Percentiles rank a stretch among this genome's conserved stretches.
Evolutionary conservation across 2,797 vertebrate genomes (phyloP).

Genomic region (Cirrhinus molitorella): DNA sequence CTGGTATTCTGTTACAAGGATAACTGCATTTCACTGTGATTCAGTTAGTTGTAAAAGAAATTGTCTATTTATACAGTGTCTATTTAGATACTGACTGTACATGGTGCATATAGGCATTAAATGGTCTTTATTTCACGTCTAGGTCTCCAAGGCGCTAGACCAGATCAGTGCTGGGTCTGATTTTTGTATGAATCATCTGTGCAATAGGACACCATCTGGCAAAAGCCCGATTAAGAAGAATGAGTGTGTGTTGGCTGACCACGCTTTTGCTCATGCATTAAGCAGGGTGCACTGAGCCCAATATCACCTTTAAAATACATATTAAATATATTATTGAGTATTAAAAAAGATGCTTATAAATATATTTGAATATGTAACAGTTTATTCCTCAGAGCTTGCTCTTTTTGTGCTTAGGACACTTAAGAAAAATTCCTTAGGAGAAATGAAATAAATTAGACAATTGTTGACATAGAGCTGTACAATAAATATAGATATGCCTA

Average conservation of each 20-base stretch:
- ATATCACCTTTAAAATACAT: slow-evolving; percentile 18
- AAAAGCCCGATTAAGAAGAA: slow-evolving; percentile 47
- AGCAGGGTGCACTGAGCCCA: slow-evolving; percentile 11
- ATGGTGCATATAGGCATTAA: slow-evolving; percentile 8
- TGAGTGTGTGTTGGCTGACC: slow-evolving; percentile 20
- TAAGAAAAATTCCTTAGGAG: not conserved
- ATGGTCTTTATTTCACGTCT: slow-evolving; percentile 58
- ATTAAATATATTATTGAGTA: not conserved
- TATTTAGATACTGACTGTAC: slow-evolving; percentile 14
- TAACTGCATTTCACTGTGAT: slow-evolving; percentile 13
- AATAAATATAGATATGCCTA: not conserved
- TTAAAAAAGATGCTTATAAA: not conserved
- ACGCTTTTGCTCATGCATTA: slow-evolving; percentile 41
- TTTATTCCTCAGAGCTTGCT: not conserved
- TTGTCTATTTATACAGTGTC: not conserved
- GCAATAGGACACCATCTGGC: slow-evolving; percentile 48
- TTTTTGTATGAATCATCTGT: slow-evolving; percentile 52
- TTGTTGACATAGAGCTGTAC: not conserved
- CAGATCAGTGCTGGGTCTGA: slow-evolving; percentile 45
- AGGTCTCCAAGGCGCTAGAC: slow-evolving; percentile 37
- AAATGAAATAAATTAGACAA: not conserved
- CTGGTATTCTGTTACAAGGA: not conserved
- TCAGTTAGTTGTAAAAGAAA: slow-evolving; percentile 8
- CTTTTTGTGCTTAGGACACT: not conserved
- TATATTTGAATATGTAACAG: not conserved